phyloP scores from a whole-genome alignment of 2,797 vertebrate species.

The Dendrocincla fuliginosa region DNA sequence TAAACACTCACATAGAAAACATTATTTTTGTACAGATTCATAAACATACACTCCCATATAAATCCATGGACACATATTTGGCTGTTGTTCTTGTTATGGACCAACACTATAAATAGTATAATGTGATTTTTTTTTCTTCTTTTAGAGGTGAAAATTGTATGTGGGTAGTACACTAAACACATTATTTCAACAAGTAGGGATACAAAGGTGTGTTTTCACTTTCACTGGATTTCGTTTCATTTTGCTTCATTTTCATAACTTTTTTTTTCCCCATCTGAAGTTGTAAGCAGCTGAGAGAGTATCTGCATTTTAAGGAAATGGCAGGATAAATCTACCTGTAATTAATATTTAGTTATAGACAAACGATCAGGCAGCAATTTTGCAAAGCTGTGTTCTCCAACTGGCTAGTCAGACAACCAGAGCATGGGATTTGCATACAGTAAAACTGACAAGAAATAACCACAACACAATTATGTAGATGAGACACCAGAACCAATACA shows the following conservation, averaged over 20 bases:
- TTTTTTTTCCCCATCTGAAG: not conserved
- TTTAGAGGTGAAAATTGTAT: not conserved
- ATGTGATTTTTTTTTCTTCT: not conserved
- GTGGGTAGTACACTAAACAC: rapidly evolving
- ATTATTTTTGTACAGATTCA: not conserved
- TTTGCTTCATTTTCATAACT: not conserved
- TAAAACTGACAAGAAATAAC: constrained; percentile 22
- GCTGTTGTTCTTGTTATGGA: not conserved
- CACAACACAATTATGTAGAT: not conserved
- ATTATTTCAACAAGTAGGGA: not conserved
- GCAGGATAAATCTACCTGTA: not conserved
- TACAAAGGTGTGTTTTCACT: not conserved
- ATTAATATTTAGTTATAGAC: constrained; percentile 12
- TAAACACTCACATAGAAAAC: not conserved
- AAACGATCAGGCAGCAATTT: not conserved
- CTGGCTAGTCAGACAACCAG: constrained; percentile 14
- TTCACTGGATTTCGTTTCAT: not conserved
- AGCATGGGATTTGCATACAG: constrained; percentile 16
- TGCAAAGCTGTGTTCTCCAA: not conserved
- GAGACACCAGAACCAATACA: constrained; percentile 2
- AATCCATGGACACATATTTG: not conserved
- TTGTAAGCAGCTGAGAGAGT: not conserved
- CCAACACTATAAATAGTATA: not conserved
- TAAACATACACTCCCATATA: not conserved
- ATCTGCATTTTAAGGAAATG: not conserved